Evolutionary conservation across 2,797 vertebrate species (phyloP), one percentile per base, ranked within the genome.

Genomic region (Malurus splendens): DNA sequence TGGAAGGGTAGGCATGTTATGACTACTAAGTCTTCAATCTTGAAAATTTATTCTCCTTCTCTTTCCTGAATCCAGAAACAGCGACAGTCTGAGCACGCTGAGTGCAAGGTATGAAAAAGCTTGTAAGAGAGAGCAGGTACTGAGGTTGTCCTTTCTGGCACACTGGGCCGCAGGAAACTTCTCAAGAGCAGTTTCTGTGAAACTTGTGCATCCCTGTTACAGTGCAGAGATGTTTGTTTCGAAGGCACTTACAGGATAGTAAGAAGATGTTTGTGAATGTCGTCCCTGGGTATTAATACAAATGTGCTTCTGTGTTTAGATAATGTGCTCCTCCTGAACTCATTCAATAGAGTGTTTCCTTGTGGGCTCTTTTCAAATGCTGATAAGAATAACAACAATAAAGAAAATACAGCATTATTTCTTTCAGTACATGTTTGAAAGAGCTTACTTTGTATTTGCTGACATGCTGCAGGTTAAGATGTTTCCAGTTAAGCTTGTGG

Each of bases 401-500:
- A 20, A 51, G 52, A 79, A 86, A 39, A 68, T 18, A 19, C 0
- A 3, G n/a, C 39, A 11, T 39, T 56, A 64, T 41, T 83, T 91
- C 30, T 87, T 91, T 64, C n/a, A 18, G 28, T 62, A 6, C 17
- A 5, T 61, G 22, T 91, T 90, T 76, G 30, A 59, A 82, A 78
- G 45, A 66, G 6, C 3, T 3, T 83, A 32, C 27, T 86, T 87
- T 74, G 51, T 90, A 75, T 81, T 85, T 91, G 54, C 68, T 90
- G 33, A 33, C 47, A 56, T 61, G 41, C 30, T 85, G 61, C 56
- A 74, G 48, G 76, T 89, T 84, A 82, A 70, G 77, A 75, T 78
- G 65, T 86, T 93, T 86, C 73, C 44, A 71, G 82, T 90, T 92
- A 95, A 87, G 70, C 85, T 71, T 86, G 33, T 79, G 72, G 80